Base-by-base conservation (phyloP, 1,140 invertebrate species). In the Plectus sambesii region DNA sequence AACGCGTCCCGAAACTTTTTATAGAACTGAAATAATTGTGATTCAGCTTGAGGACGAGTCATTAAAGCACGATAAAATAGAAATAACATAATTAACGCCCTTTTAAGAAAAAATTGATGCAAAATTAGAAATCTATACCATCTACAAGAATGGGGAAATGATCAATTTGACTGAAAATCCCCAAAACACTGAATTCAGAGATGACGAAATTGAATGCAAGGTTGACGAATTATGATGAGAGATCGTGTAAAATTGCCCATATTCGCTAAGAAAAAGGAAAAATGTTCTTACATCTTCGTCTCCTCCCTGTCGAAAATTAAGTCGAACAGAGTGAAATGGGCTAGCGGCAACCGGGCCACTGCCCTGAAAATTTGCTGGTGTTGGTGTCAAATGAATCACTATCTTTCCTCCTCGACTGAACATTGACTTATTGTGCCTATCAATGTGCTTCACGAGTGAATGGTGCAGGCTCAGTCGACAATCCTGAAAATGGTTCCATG, bases 21-120 rank as follows among this genome's bases (percentile, higher is more conserved):
- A 37, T 66, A 73, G 67, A 88, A 86, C 61, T 68, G 42, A 44
- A 62, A 53, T 33, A 27, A 47, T 20, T 3, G 33, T 3, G n/a
- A 23, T 27, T n/a, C 15, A 42, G 17, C 12, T 36, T 17, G 4
- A 56, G n/a, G n/a, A n/a, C n/a, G 12, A 20, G 15, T 15, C 3
- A 5, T 30, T 23, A 2, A 4, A 40, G 15, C 5, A 90, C 70
- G 70, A 88, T 87, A 2, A 92, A 77, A 69, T 79, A 83, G 3
- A 2, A 17, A 71, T 69, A 66, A 79, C 74, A 37, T 76, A 69
- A 60, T 81, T 78, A 33, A 86, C 77, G 9, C 85, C 84, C 69
- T 87, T 81, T 70, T 84, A 82, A 60, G 90, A 92, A 6, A 85
- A 88, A 9, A n/a, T n/a, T n/a, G n/a, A n/a, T n/a, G n/a, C n/a